phyloP scores from a whole-genome alignment of 2,797 vertebrate species.

The Pantherophis vulpinus region DNA sequence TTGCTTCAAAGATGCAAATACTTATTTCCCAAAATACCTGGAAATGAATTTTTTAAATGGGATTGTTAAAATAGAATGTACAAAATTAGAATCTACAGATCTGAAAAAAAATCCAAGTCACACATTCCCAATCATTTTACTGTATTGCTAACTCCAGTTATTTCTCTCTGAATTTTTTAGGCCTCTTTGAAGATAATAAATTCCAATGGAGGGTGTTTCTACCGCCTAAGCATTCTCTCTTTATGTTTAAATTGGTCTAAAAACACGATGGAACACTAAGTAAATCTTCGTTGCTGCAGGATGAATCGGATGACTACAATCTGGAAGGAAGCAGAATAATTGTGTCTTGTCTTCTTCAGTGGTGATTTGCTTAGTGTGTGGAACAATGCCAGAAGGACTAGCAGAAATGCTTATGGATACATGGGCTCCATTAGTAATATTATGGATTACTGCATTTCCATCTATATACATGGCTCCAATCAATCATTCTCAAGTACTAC shows the following conservation, averaged over 20 bases:
- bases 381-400: conserved; percentile 86
- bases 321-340: conserved; percentile 86
- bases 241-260: conserved; percentile 75
- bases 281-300: conserved; percentile 79
- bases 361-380: conserved; percentile 75
- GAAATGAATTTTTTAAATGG: background rate
- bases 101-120: background rate
- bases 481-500: conserved; percentile 82
- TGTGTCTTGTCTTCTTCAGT: conserved; percentile 75
- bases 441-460: conserved; percentile 93
- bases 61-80: background rate
- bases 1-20: background rate
- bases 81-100: background rate
- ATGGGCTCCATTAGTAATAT: conserved; percentile 90
- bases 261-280: conserved; percentile 79
- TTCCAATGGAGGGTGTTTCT: conserved; percentile 75
- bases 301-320: conserved; percentile 83
- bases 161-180: conserved; percentile 64
- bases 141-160: conserved; percentile 39
- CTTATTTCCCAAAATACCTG: background rate
- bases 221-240: conserved; percentile 68
- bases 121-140: conserved; percentile 19
- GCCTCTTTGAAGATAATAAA: conserved; percentile 74
- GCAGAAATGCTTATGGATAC: conserved; percentile 86
- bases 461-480: conserved; percentile 79